These are phyloP conservation scores for Nematolebias whitei DNA, from an alignment of 2,113 vertebrate genomes.

Conservation along the genomic window DNA sequence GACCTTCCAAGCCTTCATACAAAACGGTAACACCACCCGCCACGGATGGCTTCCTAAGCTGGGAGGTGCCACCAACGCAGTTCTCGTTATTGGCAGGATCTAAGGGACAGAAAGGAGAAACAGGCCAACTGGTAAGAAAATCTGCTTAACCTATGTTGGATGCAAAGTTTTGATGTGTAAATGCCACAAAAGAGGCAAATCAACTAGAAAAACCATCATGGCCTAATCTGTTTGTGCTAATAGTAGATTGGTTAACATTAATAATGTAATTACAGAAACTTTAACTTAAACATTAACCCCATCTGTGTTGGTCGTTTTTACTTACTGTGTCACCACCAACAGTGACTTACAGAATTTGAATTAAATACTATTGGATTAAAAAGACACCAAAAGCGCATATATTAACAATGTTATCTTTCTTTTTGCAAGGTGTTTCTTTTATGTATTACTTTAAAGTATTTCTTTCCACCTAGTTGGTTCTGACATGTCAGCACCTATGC, in stretches of 20 bases:
- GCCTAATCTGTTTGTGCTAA: neutral
- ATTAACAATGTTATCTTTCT: constrained; percentile 21
- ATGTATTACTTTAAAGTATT: constrained; percentile 32
- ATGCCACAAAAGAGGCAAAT: neutral
- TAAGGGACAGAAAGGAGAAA: constrained; percentile 88
- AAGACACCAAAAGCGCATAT: constrained; percentile 10
- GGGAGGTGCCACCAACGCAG: constrained; percentile 81
- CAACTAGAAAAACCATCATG: neutral
- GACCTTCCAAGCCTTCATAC: constrained; percentile 61
- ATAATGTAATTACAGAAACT: constrained; percentile 5
- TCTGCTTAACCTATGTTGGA: constrained; percentile 12
- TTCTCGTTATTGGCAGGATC: constrained; percentile 83
- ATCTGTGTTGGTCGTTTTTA: constrained; percentile 2
- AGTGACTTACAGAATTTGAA: constrained; percentile 12
- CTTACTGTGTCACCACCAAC: neutral
- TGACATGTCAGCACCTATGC: constrained; percentile 66
- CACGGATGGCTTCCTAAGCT: constrained; percentile 82
- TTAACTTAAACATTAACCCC: neutral
- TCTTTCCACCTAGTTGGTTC: constrained; percentile 40
- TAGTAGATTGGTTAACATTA: constrained; percentile 12
- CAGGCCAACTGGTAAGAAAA: constrained; percentile 84
- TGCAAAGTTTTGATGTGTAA: neutral
- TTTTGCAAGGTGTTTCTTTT: constrained; percentile 12
- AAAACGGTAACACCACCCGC: constrained; percentile 77
- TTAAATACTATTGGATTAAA: constrained; percentile 11